phyloP scores from a whole-genome alignment of 2,888 invertebrate genomes.

The Cheilosia variabilis region DNA sequence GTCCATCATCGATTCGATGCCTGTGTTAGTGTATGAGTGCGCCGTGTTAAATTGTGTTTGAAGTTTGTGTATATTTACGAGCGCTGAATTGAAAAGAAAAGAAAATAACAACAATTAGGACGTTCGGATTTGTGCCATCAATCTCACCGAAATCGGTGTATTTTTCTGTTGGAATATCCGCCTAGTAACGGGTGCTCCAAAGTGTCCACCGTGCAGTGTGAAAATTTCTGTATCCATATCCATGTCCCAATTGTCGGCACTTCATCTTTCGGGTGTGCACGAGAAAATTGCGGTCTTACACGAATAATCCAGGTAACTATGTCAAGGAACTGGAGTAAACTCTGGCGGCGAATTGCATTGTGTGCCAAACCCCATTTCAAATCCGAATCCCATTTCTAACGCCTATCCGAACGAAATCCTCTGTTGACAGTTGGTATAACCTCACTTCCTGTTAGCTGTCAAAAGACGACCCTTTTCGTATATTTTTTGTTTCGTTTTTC shows the following conservation, averaged over 20 bases:
- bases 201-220: not conserved
- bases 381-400: conserved; percentile 18
- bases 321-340: conserved; percentile 12
- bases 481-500: conserved; percentile 55
- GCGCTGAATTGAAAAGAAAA: not conserved
- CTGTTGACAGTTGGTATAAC: conserved; percentile 72
- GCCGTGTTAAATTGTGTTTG: conserved; percentile 16
- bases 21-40: conserved; percentile 52
- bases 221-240: conserved; percentile 56
- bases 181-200: not conserved
- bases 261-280: conserved; percentile 41
- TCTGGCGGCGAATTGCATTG: not conserved
- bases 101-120: conserved; percentile 46
- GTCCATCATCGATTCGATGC: conserved; percentile 66
- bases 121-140: not conserved
- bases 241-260: conserved; percentile 51
- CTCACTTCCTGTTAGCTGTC: conserved; percentile 69
- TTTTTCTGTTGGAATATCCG: conserved; percentile 2
- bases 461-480: conserved; percentile 52
- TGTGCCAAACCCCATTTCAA: not conserved
- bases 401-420: conserved; percentile 26
- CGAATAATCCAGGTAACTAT: conserved; percentile 58
- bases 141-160: not conserved
- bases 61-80: conserved; percentile 72
- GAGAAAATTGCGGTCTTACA: conserved; percentile 19